phyloP scores from a whole-genome alignment of 2,888 invertebrate species.

The Galerucella pusilla region DNA sequence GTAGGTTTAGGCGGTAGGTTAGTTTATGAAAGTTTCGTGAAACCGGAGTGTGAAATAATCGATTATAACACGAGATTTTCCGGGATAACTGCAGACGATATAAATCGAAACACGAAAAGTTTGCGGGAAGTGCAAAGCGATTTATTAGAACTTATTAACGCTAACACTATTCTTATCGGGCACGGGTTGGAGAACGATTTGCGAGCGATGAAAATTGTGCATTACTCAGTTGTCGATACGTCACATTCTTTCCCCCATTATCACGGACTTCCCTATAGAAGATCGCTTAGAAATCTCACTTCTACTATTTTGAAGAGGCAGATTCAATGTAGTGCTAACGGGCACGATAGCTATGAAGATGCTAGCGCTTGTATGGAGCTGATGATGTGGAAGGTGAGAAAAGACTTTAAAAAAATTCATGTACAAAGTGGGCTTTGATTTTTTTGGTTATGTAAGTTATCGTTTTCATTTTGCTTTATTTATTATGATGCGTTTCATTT shows the following conservation, averaged over 20 bases:
- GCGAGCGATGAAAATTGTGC: slow-evolving; percentile 85
- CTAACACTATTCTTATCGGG: slow-evolving; percentile 91
- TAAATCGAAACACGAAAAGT: slow-evolving; percentile 70
- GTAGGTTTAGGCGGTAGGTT: slow-evolving; percentile 78
- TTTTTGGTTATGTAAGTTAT: background rate
- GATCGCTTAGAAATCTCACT: slow-evolving; percentile 84
- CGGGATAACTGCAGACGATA: slow-evolving; percentile 81
- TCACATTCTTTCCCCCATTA: slow-evolving; percentile 88
- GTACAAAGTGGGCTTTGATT: background rate
- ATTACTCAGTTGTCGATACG: slow-evolving; percentile 89
- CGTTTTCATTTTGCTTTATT: background rate
- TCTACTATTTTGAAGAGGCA: slow-evolving; percentile 78
- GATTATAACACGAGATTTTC: slow-evolving; percentile 97
- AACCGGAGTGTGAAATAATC: slow-evolving; percentile 83
- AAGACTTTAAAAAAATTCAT: slow-evolving; percentile 62
- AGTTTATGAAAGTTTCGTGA: slow-evolving; percentile 87
- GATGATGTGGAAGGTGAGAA: slow-evolving; percentile 80
- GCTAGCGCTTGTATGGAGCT: slow-evolving; percentile 90
- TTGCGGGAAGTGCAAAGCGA: slow-evolving; percentile 87
- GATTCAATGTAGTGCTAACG: slow-evolving; percentile 80
- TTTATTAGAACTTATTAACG: slow-evolving; percentile 81
- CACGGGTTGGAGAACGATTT: slow-evolving; percentile 97
- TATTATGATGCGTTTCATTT: background rate
- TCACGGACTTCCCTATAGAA: slow-evolving; percentile 83
- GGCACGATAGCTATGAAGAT: slow-evolving; percentile 95